Base-by-base conservation (phyloP, 2,888 invertebrate genomes). In the Metalampra italica region DNA sequence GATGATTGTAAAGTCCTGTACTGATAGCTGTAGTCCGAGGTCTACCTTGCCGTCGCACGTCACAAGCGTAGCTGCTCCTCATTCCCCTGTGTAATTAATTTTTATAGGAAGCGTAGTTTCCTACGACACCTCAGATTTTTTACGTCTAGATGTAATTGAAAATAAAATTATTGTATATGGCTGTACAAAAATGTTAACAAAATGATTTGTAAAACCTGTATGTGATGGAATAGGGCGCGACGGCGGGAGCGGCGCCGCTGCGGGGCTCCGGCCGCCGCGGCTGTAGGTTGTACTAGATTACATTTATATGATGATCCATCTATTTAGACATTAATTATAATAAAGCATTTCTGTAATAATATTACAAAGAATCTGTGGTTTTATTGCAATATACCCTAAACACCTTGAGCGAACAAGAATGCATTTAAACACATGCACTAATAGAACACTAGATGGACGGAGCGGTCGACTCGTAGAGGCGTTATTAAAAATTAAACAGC, bases 331-430 rank as follows among this genome's bases (percentile, higher is more conserved):
- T 91, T 91, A 91, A 90, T 91, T 91, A 85, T 89, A 87, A 91
- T 91, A 91, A 91, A 91, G 91, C 90, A 91, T 91, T 91, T 91
- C 91, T 91, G 91, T 91, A 91, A 91, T 91, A 91, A 91, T 87
- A 89, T 89, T 87, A 87, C 86, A 86, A 87, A 81, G 73, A 56
- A 77, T 64, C 51, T 64, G 65, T 78, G 52, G 81, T 87, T 87
- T 87, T 66, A 82, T 79, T 84, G 29, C 46, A 44, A 34, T 30
- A 14, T 43, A 22, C 39, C 32, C 15, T 39, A 39, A n/a, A 11
- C 1, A 9, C 8, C 11, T 9, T 13, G 22, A 22, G 22, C 22
- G 22, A 2, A 22, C 22, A 22, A n/a, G n/a, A n/a, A n/a, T n/a
- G n/a, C n/a, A n/a, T n/a, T n/a, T n/a, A n/a, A n/a, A n/a, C n/a